Conservation (phyloP, 1,140 invertebrate genomes). For the Pogonomyrmex californicus region DNA sequence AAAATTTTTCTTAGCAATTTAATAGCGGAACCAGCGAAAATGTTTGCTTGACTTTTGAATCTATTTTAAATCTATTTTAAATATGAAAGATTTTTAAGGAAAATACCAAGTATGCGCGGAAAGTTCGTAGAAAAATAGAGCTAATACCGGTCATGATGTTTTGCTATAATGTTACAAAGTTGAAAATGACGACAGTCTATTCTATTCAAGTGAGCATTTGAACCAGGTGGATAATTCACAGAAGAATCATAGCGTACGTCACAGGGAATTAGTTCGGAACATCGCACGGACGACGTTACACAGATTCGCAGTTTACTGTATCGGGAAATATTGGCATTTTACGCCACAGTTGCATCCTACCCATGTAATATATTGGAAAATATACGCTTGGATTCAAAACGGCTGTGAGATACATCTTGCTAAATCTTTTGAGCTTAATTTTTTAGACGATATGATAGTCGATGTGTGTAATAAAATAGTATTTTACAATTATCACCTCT, state of each 20-base stretch:
- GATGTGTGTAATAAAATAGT: neutral
- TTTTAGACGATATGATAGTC: neutral
- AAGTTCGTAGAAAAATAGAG: slow-evolving; percentile 20
- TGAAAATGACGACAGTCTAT: slow-evolving; percentile 10
- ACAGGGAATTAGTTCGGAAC: slow-evolving; percentile 30
- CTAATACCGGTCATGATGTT: neutral
- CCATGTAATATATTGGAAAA: slow-evolving; percentile 9
- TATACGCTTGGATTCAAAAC: neutral
- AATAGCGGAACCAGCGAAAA: slow-evolving; percentile 2
- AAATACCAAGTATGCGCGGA: neutral
- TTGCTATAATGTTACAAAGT: slow-evolving; percentile 10
- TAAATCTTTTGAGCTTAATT: slow-evolving; percentile 16
- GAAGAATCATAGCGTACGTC: slow-evolving; percentile 20
- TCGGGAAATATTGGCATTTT: slow-evolving; percentile 47
- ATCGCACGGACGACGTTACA: slow-evolving; percentile 10
- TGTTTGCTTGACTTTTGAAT: slow-evolving; percentile 53
- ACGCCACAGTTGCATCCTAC: slow-evolving; percentile 1
- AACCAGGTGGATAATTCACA: slow-evolving; percentile 34
- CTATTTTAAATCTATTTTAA: slow-evolving; percentile 57
- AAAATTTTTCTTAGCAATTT: slow-evolving; percentile 54
- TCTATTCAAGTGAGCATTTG: slow-evolving; percentile 20
- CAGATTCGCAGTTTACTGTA: slow-evolving; percentile 32
- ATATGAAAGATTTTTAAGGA: slow-evolving; percentile 36
- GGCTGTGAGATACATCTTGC: neutral
- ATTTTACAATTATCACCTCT: neutral